phyloP scores from a whole-genome alignment of 2,888 invertebrate species.

The Lithophane semibrunnea region DNA sequence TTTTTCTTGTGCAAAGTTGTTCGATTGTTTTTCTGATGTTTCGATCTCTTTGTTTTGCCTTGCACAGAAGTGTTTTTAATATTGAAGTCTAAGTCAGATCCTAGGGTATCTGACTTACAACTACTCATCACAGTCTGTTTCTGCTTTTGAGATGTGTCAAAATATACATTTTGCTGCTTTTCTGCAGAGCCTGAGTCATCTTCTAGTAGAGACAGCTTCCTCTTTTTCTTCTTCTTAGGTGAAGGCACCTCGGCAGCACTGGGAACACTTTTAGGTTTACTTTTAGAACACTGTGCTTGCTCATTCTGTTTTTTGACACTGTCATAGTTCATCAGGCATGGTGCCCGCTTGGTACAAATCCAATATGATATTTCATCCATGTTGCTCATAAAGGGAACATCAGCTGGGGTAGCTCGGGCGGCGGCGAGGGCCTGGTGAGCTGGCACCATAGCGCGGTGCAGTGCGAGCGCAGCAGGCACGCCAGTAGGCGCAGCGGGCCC shows the following conservation, averaged over 20 bases:
- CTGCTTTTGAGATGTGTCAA: slow-evolving; percentile 77
- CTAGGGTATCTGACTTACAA: slow-evolving; percentile 77
- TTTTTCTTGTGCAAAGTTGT: slow-evolving; percentile 77
- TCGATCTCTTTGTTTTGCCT: slow-evolving; percentile 77
- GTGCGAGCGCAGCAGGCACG: slow-evolving; percentile 67
- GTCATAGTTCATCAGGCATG: slow-evolving; percentile 86
- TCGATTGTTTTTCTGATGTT: slow-evolving; percentile 73
- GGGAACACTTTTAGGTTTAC: slow-evolving; percentile 72
- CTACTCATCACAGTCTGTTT: slow-evolving; percentile 71
- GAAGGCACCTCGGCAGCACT: slow-evolving; percentile 73
- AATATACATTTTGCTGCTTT: slow-evolving; percentile 81
- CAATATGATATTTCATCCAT: slow-evolving; percentile 89
- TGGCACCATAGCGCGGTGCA: slow-evolving; percentile 58
- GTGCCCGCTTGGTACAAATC: slow-evolving; percentile 86
- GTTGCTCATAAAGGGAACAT: slow-evolving; percentile 84
- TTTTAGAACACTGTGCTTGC: slow-evolving; percentile 77
- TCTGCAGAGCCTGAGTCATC: slow-evolving; percentile 79
- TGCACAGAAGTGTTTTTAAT: slow-evolving; percentile 79
- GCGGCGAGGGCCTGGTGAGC: slow-evolving; percentile 50
- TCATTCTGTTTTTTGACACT: slow-evolving; percentile 78
- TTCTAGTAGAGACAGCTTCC: slow-evolving; percentile 80
- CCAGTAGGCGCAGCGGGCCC: slow-evolving; percentile 72
- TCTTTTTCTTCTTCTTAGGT: slow-evolving; percentile 81
- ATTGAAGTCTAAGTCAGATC: slow-evolving; percentile 83
- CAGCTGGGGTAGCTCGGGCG: slow-evolving; percentile 46